Evolutionary conservation across 1,140 invertebrate species (phyloP).

Genomic region (Acromyrmex heyeri): DNA sequence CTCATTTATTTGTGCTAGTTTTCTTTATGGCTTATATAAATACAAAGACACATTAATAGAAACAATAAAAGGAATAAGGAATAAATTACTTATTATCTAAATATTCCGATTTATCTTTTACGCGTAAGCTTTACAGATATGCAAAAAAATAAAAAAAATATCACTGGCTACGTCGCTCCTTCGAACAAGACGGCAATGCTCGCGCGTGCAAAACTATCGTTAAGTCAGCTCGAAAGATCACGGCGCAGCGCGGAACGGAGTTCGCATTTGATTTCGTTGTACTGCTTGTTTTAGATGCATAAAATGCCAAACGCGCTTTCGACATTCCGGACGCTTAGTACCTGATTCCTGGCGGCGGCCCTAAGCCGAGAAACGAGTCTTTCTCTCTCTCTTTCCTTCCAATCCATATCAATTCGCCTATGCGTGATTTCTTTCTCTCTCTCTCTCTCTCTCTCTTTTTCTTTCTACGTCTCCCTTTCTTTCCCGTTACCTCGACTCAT

Average conservation of each 20-base stretch:
- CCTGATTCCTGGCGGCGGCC: neutral
- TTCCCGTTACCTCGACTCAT: constrained; percentile 4
- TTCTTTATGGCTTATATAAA: too few relatives aligned
- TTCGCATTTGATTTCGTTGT: neutral
- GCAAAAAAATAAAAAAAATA: neutral
- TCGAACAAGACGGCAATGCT: neutral
- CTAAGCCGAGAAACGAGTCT: neutral
- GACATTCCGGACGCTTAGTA: constrained; percentile 17
- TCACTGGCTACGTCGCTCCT: neutral
- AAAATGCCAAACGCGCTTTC: constrained; percentile 21
- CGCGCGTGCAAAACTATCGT: neutral
- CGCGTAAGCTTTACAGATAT: neutral
- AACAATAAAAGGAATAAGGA: too few relatives aligned
- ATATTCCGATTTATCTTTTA: neutral
- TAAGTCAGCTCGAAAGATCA: neutral
- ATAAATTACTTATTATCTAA: neutral
- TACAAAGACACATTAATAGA: too few relatives aligned
- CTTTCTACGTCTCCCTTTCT: constrained; percentile 21
- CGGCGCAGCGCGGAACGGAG: neutral
- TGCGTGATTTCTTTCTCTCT: too few relatives aligned
- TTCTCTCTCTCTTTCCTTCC: neutral
- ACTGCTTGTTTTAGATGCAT: constrained; percentile 9
- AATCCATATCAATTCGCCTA: too few relatives aligned
- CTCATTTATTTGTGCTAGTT: too few relatives aligned
- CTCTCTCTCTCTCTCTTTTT: neutral